phyloP scores from a whole-genome alignment of 2,888 invertebrate genomes.

The Antitype chi region DNA sequence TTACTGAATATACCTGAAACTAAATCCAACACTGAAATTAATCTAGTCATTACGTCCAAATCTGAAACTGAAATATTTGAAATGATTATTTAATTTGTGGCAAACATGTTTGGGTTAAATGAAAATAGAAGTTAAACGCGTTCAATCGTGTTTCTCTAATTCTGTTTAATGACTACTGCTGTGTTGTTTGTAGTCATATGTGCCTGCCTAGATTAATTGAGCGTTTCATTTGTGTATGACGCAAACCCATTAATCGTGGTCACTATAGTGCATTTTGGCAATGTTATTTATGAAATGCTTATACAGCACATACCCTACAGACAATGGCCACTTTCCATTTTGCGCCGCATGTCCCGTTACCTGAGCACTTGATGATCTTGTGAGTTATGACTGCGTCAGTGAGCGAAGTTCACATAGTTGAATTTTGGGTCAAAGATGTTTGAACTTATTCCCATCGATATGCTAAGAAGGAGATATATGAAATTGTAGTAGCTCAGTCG shows the following conservation, averaged over 20 bases:
- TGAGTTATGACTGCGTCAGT: neutral
- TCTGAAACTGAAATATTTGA: constrained; percentile 28
- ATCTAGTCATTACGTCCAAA: constrained; percentile 21
- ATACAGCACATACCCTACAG: too few species aligned
- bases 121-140: constrained; percentile 35
- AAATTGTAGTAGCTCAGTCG: neutral
- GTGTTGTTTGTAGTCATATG: constrained; percentile 9
- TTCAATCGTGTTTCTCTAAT: constrained; percentile 42
- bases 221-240: constrained; percentile 19
- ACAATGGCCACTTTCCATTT: neutral
- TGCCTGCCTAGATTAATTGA: constrained; percentile 9
- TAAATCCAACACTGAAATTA: constrained; percentile 25
- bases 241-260: constrained; percentile 6
- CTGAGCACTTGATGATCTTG: neutral
- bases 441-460: neutral
- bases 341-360: too few species aligned
- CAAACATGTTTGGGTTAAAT: constrained; percentile 42
- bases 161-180: constrained; percentile 15
- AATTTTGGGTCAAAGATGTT: neutral
- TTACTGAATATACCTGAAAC: constrained; percentile 12
- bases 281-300: too few species aligned
- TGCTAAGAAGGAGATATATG: neutral
- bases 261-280: neutral
- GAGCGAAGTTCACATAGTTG: neutral
- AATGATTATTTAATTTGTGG: constrained; percentile 29